Conservation (phyloP, 2,797 vertebrate species). For the Poeciliopsis gracilis region DNA sequence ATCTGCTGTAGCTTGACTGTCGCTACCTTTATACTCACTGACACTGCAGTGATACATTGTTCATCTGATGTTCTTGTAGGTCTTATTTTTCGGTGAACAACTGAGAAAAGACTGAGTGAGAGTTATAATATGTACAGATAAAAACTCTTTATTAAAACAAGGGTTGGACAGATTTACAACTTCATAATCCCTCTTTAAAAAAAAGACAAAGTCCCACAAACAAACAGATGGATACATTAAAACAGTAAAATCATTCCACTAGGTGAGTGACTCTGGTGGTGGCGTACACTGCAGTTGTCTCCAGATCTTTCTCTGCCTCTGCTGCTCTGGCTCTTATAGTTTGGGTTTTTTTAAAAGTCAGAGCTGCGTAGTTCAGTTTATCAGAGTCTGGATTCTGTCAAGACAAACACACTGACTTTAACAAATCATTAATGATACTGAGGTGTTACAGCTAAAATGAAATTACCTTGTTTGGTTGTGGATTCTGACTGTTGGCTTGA, state of each 20-base stretch:
- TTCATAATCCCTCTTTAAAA: neutral
- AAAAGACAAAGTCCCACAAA: neutral
- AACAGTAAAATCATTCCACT: neutral
- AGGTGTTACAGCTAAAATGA: neutral
- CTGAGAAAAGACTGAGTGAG: neutral
- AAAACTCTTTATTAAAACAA: neutral
- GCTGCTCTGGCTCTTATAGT: neutral
- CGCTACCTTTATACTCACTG: neutral
- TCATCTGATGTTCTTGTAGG: neutral
- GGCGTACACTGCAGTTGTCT: neutral
- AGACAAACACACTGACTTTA: conserved; percentile 5
- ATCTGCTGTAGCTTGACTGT: neutral
- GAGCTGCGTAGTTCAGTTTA: conserved; percentile 16
- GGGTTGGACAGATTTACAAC: neutral
- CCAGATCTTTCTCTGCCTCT: neutral
- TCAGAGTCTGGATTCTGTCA: conserved; percentile 18
- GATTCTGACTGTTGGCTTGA: neutral
- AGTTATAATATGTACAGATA: neutral
- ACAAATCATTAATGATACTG: neutral
- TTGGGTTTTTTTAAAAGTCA: neutral
- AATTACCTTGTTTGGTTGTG: neutral
- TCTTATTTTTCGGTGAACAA: neutral
- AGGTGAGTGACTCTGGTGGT: neutral
- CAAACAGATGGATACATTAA: neutral
- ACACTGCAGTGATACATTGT: neutral